These are phyloP conservation scores for Metacarcinus magister DNA, from an alignment of 2,888 invertebrate species.

Conservation along the genomic window DNA sequence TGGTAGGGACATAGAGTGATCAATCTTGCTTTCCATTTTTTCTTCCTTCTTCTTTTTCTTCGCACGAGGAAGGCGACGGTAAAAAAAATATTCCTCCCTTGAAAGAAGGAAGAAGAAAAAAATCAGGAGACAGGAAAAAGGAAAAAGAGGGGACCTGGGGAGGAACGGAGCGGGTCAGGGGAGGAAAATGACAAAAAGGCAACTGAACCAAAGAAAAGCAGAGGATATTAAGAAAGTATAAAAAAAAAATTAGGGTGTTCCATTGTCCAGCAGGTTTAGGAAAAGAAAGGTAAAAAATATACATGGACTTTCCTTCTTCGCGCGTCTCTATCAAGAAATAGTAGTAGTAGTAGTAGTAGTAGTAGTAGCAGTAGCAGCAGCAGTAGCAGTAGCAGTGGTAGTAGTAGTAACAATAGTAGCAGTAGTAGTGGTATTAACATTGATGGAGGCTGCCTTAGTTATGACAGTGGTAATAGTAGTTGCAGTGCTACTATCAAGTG, in stretches of 20 bases:
- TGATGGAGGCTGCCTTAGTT: not conserved
- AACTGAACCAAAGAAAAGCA: not conserved
- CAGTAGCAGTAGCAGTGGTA: not conserved
- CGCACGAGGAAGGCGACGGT: not conserved
- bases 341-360: not conserved
- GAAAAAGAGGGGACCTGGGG: not conserved
- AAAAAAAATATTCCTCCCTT: not conserved
- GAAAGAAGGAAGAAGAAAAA: not conserved
- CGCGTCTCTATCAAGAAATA: not conserved
- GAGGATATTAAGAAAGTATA: not conserved
- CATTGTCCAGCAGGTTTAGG: not conserved
- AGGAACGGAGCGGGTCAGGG: not conserved
- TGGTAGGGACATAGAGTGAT: conserved; percentile 3
- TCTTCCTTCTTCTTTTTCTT: not conserved
- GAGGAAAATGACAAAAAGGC: conserved; percentile 34
- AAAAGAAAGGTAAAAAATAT: not conserved
- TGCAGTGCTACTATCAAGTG: not conserved
- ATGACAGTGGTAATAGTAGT: not conserved
- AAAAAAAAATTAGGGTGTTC: not conserved
- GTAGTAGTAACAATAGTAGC: not conserved
- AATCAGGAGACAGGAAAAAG: conserved; percentile 28
- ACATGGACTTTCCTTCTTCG: not conserved
- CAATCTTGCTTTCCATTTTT: conserved; percentile 6
- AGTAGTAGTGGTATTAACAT: not conserved
- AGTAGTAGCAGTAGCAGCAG: not conserved